Evolutionary conservation across 2,888 invertebrate species (phyloP).

Genomic region (Notocelia uddmanniana): DNA sequence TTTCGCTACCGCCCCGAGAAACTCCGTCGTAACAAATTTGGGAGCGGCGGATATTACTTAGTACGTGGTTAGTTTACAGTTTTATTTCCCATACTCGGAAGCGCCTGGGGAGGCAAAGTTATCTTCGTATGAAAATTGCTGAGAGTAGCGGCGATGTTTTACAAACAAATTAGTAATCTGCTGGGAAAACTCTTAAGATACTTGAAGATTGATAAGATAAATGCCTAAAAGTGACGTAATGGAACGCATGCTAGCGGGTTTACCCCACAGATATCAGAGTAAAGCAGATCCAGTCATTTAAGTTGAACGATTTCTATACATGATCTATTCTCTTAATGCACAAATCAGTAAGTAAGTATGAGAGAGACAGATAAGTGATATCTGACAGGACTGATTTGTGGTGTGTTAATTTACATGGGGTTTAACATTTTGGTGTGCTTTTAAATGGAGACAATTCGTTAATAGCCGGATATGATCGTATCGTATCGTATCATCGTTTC

Average conservation of each 20-base stretch:
- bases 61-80: constrained; percentile 61
- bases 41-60: constrained; percentile 72
- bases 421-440: no score
- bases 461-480: no score
- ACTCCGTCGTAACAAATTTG: constrained; percentile 61
- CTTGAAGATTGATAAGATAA: not conserved
- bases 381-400: no score
- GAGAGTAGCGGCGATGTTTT: constrained; percentile 3
- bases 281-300: no score
- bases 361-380: no score
- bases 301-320: no score
- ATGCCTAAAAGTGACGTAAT: not conserved
- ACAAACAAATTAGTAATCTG: constrained; percentile 12
- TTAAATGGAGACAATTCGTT: no score
- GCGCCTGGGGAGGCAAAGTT: constrained; percentile 40
- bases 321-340: no score
- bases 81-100: constrained; percentile 56
- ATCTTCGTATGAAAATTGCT: constrained; percentile 25
- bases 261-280: no score
- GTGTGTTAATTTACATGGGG: no score
- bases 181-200: not conserved
- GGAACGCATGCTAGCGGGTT: not conserved
- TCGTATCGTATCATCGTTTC: no score
- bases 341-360: no score
- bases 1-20: constrained; percentile 22